Evolutionary conservation across 2,888 invertebrate species (phyloP).

Genomic region (Ormyrus nitidulus): DNA sequence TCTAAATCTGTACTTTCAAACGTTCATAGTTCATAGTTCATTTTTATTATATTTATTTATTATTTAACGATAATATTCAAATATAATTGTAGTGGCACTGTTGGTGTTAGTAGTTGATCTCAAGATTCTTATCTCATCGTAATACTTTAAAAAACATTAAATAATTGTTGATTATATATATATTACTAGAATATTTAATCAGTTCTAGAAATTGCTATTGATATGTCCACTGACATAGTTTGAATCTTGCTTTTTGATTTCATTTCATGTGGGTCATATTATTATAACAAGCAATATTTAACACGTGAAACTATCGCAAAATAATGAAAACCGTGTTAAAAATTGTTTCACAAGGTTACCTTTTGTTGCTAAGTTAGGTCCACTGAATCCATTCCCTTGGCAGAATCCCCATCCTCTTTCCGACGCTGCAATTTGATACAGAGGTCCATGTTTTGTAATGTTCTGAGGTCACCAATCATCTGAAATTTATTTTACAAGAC

Average conservation of each 20-base stretch:
- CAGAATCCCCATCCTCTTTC: slow-evolving; percentile 57
- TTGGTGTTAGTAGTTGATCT: too few relatives aligned
- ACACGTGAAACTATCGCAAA: neutral
- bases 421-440: slow-evolving; percentile 56
- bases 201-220: too few relatives aligned
- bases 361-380: slow-evolving; percentile 54
- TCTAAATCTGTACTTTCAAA: too few relatives aligned
- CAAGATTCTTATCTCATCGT: too few relatives aligned
- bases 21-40: too few relatives aligned
- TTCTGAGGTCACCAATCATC: slow-evolving; percentile 54
- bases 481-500: slow-evolving; percentile 55
- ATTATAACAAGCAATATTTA: neutral
- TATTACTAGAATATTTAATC: too few relatives aligned
- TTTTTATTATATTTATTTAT: too few relatives aligned
- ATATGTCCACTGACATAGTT: too few relatives aligned
- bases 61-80: too few relatives aligned
- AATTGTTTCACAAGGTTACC: slow-evolving; percentile 44
- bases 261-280: neutral
- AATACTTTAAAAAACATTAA: too few relatives aligned
- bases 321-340: neutral
- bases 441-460: slow-evolving; percentile 55
- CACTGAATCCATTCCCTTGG: slow-evolving; percentile 55
- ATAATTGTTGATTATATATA: too few relatives aligned
- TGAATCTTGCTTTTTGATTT: neutral
- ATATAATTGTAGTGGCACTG: too few relatives aligned